These are phyloP conservation scores for Mechanitis messenoides DNA, from an alignment of 2,888 invertebrate genomes.

Conservation along the genomic window DNA sequence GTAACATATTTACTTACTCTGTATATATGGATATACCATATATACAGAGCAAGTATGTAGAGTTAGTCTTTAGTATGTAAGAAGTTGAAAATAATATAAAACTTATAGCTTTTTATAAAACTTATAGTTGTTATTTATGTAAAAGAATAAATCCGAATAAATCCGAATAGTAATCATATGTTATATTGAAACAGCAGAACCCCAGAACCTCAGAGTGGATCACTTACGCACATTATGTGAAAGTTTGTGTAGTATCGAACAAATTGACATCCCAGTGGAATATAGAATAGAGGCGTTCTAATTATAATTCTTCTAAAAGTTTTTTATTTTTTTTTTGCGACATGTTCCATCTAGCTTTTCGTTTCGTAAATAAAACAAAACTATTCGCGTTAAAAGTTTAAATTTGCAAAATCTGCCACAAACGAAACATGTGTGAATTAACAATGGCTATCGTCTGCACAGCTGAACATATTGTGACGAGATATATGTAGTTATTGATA, in stretches of 20 bases:
- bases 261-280: conserved; percentile 12
- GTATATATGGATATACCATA: no score
- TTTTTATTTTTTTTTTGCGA: conserved; percentile 24
- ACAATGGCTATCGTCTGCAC: conserved; percentile 19
- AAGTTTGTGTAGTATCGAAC: conserved; percentile 28
- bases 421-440: conserved; percentile 22
- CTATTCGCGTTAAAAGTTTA: conserved; percentile 20
- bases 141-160: no score
- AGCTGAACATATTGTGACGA: not conserved
- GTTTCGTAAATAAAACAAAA: conserved; percentile 14
- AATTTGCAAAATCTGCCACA: conserved; percentile 24
- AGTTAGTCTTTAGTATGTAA: no score
- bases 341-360: conserved; percentile 11
- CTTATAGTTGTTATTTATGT: no score
- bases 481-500: no score
- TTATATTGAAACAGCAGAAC: no score
- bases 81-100: no score
- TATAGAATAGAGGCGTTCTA: conserved; percentile 17
- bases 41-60: no score
- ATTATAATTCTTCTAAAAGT: conserved; percentile 17
- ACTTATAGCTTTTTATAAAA: no score
- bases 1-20: no score
- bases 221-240: conserved; percentile 20
- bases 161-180: no score
- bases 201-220: not conserved